Evolutionary conservation across 2,113 vertebrate genomes (phyloP), one percentile per base, ranked within the genome.

Genomic region (Megaceryle torquata): DNA sequence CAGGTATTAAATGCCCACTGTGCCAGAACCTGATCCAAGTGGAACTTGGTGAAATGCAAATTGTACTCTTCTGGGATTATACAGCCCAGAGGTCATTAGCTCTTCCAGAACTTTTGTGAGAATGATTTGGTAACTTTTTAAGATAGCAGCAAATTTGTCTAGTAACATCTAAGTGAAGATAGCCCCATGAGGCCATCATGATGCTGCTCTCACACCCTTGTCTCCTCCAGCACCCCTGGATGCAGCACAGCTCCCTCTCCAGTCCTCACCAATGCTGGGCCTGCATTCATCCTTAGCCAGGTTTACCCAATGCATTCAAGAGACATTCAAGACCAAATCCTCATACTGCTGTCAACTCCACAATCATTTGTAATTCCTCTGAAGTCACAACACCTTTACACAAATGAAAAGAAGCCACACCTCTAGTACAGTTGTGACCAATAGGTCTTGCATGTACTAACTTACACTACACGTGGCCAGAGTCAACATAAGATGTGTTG

Each of bases 251-350:
- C 67, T 44, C 19, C 46, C 2, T 5, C 48, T 13, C 46, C 24
- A 12, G 22, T 10, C 33, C 41, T 15, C 12, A 4, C 3, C 24
- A 7, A 18, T 1, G 2, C 2, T 5, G 14, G 28, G 22, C 31
- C 70, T 15, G 26, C 21, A 24, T 53, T 53, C 51, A 53, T 21
- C 18, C 17, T 17, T 0, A 10, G 43, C 17, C 56, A 10, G 21
- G 25, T 39, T 41, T 15, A 53, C 33, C 39, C 8, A 56, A 15
- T 2, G 1, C 3, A 2, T 60, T 51, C 31, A 10, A 61, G 19
- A 76, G 15, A 26, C 50, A 51, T 12, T 67, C 11, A 39, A 59
- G 59, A 37, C 13, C 22, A 17, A 65, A 28, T 53, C 51, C 51
- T 84, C 15, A 15, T 4, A 25, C 26, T 3, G 1, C n/a, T n/a